These are phyloP conservation scores for Isichthys henryi DNA, from an alignment of 2,113 vertebrate genomes.

Conservation along the genomic window DNA sequence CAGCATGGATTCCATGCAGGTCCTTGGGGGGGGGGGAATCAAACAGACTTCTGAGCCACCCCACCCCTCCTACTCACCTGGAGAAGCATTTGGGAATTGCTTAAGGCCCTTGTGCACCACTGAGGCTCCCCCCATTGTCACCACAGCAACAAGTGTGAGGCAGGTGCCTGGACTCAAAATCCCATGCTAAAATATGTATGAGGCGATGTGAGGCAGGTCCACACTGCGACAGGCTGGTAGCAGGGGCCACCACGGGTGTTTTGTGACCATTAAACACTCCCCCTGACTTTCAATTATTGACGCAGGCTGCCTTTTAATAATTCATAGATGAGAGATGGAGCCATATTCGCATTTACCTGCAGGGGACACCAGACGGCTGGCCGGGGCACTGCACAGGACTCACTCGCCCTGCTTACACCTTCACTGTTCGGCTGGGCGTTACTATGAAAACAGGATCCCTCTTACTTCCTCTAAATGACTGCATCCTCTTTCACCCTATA, in stretches of 20 bases:
- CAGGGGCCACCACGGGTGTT: conserved; percentile 10
- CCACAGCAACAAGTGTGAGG: conserved; percentile 33
- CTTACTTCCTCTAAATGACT: neutral
- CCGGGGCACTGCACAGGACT: neutral
- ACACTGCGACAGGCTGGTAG: conserved; percentile 18
- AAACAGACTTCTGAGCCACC: neutral
- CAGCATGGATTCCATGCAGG: neutral
- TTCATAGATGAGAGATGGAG: neutral
- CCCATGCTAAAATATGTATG: conserved; percentile 29
- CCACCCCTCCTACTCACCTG: neutral
- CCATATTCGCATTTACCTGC: neutral
- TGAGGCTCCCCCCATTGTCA: conserved; percentile 1
- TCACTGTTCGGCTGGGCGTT: neutral
- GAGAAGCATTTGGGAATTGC: neutral
- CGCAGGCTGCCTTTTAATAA: conserved; percentile 15
- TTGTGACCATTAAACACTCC: conserved; percentile 25
- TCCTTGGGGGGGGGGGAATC: too few species aligned
- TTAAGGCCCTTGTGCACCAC: neutral
- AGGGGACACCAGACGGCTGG: neutral
- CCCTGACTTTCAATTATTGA: conserved; percentile 24
- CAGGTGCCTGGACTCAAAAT: conserved; percentile 18
- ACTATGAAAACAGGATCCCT: conserved; percentile 7
- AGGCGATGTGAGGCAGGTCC: conserved; percentile 13
- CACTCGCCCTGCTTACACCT: neutral
- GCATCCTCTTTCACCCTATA: conserved; percentile 6